These are phyloP conservation scores for Caerostris darwini DNA, from an alignment of 1,140 invertebrate species.

Conservation along the genomic window DNA sequence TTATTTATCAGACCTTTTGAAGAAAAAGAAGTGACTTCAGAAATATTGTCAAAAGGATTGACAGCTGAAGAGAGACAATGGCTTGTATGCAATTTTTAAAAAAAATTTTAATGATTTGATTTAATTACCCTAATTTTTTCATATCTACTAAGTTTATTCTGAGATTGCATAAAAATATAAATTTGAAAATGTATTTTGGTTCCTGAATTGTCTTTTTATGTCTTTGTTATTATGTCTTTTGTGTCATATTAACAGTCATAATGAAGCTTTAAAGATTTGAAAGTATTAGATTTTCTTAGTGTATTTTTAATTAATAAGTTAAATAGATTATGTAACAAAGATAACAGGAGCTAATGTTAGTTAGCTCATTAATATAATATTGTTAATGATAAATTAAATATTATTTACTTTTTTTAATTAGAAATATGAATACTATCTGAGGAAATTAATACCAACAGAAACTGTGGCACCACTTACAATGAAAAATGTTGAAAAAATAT, in stretches of 20 bases:
- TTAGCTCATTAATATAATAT: too few relatives aligned
- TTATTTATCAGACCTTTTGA: constrained; percentile 35
- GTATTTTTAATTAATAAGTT: too few relatives aligned
- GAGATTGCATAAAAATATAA: too few relatives aligned
- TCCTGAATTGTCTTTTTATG: too few relatives aligned
- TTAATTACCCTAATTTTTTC: not conserved
- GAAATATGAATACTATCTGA: constrained; percentile 73
- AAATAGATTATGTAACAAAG: too few relatives aligned
- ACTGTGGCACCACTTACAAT: constrained; percentile 55
- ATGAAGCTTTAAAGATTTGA: too few relatives aligned
- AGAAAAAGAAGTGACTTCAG: constrained; percentile 12
- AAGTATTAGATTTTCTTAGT: too few relatives aligned
- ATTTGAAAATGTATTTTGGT: too few relatives aligned
- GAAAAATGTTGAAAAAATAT: constrained; percentile 33
- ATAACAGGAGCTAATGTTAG: too few relatives aligned
- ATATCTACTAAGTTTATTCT: not conserved
- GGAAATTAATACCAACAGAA: constrained; percentile 62
- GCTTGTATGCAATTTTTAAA: constrained; percentile 56
- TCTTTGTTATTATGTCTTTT: too few relatives aligned
- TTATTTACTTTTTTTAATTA: constrained; percentile 9
- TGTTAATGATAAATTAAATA: too few relatives aligned
- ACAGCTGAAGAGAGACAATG: constrained; percentile 68
- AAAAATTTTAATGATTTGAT: not conserved
- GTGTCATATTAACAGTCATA: too few relatives aligned
- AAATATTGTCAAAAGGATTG: constrained; percentile 7